Conservation (phyloP, 2,113 vertebrate genomes). For the Mixornis gularis region DNA sequence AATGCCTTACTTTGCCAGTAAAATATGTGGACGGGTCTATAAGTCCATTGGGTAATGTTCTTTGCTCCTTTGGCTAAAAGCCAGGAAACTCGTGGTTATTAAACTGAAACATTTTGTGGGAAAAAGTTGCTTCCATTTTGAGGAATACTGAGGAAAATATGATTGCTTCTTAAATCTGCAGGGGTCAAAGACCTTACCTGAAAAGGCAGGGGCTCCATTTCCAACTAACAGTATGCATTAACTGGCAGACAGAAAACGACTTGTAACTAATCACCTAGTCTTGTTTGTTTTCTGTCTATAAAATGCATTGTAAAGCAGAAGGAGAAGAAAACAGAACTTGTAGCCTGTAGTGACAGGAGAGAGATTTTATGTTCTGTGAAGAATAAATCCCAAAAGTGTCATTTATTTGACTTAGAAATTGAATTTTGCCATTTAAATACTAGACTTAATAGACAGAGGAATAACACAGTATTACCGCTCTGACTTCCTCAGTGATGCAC, state of each 20-base stretch:
- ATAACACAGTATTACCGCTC: neutral
- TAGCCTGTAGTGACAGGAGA: neutral
- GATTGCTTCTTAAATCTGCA: neutral
- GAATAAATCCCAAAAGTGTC: neutral
- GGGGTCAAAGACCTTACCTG: neutral
- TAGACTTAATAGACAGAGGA: neutral
- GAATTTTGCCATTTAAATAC: neutral
- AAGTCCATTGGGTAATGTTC: neutral
- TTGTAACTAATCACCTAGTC: neutral
- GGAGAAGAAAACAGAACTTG: neutral
- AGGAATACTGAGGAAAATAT: neutral
- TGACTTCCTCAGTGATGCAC: neutral
- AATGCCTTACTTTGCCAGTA: neutral
- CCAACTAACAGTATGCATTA: neutral
- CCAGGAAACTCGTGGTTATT: neutral
- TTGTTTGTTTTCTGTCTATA: neutral
- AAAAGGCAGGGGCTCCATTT: neutral
- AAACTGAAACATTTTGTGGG: neutral
- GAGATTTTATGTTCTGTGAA: neutral
- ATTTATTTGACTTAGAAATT: neutral
- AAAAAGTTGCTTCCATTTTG: neutral
- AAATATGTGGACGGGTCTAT: rapidly evolving
- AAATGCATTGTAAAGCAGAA: neutral
- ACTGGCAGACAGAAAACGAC: neutral
- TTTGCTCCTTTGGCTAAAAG: neutral